Evolutionary conservation across 2,888 invertebrate species (phyloP).

Genomic region (Epirrhoe tristata): DNA sequence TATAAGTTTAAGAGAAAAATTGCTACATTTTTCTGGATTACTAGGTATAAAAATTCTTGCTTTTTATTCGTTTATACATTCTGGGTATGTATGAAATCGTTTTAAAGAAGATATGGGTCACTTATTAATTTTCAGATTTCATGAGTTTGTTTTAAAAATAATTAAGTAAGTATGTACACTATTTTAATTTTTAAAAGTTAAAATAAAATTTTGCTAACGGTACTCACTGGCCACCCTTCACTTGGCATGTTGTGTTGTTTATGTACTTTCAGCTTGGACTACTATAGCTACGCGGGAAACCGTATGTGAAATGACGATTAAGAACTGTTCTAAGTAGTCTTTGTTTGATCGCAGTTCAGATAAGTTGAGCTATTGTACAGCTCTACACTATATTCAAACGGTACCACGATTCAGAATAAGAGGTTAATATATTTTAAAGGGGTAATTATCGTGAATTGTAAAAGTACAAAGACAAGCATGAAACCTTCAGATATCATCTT

Average conservation of each 20-base stretch:
- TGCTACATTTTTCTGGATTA: too few species aligned
- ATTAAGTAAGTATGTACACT: too few species aligned
- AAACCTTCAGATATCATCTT: conserved; percentile 57
- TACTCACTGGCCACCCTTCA: conserved; percentile 47
- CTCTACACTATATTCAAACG: conserved; percentile 59
- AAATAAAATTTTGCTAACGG: conserved; percentile 40
- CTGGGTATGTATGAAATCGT: too few species aligned
- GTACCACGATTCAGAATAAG: conserved; percentile 40
- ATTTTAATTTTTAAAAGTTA: too few species aligned
- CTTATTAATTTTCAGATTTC: too few species aligned
- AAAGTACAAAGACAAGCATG: conserved; percentile 35
- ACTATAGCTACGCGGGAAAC: conserved; percentile 70
- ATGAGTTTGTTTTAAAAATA: too few species aligned
- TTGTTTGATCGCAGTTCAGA: conserved; percentile 76
- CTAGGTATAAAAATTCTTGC: too few species aligned
- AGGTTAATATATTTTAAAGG: conserved; percentile 28
- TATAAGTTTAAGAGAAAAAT: too few species aligned
- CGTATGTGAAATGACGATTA: conserved; percentile 84
- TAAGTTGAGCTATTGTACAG: conserved; percentile 71
- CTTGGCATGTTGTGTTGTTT: conserved; percentile 27
- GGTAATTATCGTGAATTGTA: conserved; percentile 35
- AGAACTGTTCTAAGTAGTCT: conserved; percentile 84
- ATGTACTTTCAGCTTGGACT: conserved; percentile 66
- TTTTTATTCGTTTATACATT: too few species aligned
- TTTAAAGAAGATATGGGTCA: too few species aligned